phyloP scores from a whole-genome alignment of 1,140 invertebrate genomes.

The Bombus ignitus region DNA sequence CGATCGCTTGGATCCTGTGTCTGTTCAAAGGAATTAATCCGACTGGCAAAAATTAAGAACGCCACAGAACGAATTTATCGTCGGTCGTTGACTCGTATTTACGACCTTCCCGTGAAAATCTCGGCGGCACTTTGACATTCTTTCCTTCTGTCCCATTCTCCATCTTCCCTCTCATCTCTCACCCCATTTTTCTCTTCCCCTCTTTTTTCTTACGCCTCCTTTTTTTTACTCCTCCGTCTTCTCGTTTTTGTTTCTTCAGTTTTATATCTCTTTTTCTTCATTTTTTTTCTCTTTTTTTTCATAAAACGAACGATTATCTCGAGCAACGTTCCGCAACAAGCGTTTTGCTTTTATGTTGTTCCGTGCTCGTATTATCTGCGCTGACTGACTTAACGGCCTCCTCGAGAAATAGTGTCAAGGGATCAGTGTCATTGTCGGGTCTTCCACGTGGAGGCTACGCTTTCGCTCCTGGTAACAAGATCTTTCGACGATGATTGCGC shows the following conservation, averaged over 20 bases:
- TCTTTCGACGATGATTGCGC: constrained; percentile 5
- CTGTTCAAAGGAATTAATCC: constrained; percentile 25
- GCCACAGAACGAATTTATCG: constrained; percentile 14
- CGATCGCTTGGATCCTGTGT: not conserved
- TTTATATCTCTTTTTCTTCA: not conserved
- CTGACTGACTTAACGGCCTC: constrained; percentile 23
- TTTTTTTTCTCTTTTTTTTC: not conserved
- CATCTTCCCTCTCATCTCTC: not conserved
- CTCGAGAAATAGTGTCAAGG: constrained; percentile 28
- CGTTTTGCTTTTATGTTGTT: not conserved
- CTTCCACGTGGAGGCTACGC: not conserved
- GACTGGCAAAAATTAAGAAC: constrained; percentile 25
- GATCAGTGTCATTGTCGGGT: constrained; percentile 4
- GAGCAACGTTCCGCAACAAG: not conserved
- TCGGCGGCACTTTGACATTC: not conserved
- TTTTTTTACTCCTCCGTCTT: too few species aligned
- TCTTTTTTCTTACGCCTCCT: not conserved
- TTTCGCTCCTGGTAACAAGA: constrained; percentile 4
- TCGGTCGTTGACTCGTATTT: not conserved
- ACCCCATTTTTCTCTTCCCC: not conserved
- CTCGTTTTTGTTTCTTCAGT: not conserved
- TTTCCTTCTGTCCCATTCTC: not conserved
- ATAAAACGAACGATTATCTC: constrained; percentile 16
- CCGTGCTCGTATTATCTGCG: not conserved
- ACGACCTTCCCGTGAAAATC: not conserved